phyloP scores from a whole-genome alignment of 2,888 invertebrate species.

The Scrobipalpa atriplicella region DNA sequence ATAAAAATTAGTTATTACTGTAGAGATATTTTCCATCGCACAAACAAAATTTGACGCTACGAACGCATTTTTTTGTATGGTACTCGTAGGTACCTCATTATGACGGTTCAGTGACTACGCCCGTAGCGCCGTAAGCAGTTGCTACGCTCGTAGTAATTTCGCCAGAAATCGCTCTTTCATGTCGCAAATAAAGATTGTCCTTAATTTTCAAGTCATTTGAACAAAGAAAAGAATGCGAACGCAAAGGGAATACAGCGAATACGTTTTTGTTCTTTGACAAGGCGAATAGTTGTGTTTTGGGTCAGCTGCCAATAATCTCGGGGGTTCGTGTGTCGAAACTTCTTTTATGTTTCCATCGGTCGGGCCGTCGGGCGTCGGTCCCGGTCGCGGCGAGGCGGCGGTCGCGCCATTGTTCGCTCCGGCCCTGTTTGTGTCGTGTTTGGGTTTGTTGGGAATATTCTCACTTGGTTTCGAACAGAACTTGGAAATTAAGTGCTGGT shows the following conservation, averaged over 20 bases:
- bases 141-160: slow-evolving; percentile 23
- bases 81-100: slow-evolving; percentile 5
- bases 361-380: slow-evolving; percentile 45
- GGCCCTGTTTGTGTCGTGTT: slow-evolving; percentile 26
- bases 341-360: slow-evolving; percentile 57
- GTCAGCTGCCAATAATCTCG: slow-evolving; percentile 53
- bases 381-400: slow-evolving; percentile 35
- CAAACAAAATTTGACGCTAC: not conserved
- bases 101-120: slow-evolving; percentile 18
- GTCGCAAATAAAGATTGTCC: not conserved
- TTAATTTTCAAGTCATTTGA: slow-evolving; percentile 20
- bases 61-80: slow-evolving; percentile 3
- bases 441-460: slow-evolving; percentile 31
- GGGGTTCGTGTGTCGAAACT: slow-evolving; percentile 51
- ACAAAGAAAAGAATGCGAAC: not conserved
- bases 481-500: slow-evolving; percentile 3
- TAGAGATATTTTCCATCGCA: not conserved
- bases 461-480: slow-evolving; percentile 27
- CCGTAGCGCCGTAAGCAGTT: slow-evolving; percentile 21
- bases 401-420: slow-evolving; percentile 49
- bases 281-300: slow-evolving; percentile 41
- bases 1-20: not conserved
- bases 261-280: slow-evolving; percentile 2
- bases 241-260: not conserved
- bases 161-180: slow-evolving; percentile 3